Evolutionary conservation across 2,888 invertebrate genomes (phyloP).

Genomic region (Gari tellinella): DNA sequence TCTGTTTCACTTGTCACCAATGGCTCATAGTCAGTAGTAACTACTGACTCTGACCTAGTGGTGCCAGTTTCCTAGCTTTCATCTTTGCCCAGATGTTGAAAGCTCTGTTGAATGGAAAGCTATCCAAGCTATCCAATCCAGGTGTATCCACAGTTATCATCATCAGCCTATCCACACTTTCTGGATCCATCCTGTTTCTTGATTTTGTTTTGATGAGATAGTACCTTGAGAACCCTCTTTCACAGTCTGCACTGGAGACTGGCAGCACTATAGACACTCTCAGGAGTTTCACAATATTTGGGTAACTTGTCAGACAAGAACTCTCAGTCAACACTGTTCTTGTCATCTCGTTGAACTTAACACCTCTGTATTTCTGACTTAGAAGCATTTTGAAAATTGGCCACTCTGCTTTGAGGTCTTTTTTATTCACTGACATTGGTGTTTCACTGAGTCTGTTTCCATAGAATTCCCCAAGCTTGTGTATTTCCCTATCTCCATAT

Average conservation of each 20-base stretch:
- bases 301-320: not conserved
- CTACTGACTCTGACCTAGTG: too few species aligned
- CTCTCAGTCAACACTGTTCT: not conserved
- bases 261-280: conserved; percentile 8
- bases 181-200: conserved; percentile 5
- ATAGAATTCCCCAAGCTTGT: conserved; percentile 4
- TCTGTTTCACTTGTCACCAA: too few species aligned
- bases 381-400: conserved; percentile 2
- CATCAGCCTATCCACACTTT: conserved; percentile 12
- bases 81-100: conserved; percentile 6
- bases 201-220: conserved; percentile 18
- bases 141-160: conserved; percentile 15
- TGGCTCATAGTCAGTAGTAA: too few species aligned
- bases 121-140: not conserved
- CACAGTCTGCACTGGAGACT: conserved; percentile 27
- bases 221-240: conserved; percentile 16
- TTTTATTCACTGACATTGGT: conserved; percentile 1
- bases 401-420: conserved; percentile 5
- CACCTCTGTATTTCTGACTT: not conserved
- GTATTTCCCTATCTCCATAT: too few species aligned
- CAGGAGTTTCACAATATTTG: not conserved
- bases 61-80: too few species aligned
- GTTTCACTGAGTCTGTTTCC: not conserved
- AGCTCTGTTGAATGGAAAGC: not conserved
- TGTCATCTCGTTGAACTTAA: conserved; percentile 1